Evolutionary conservation across 2,888 invertebrate genomes (phyloP).

Genomic region (Ichneumon xanthorius): DNA sequence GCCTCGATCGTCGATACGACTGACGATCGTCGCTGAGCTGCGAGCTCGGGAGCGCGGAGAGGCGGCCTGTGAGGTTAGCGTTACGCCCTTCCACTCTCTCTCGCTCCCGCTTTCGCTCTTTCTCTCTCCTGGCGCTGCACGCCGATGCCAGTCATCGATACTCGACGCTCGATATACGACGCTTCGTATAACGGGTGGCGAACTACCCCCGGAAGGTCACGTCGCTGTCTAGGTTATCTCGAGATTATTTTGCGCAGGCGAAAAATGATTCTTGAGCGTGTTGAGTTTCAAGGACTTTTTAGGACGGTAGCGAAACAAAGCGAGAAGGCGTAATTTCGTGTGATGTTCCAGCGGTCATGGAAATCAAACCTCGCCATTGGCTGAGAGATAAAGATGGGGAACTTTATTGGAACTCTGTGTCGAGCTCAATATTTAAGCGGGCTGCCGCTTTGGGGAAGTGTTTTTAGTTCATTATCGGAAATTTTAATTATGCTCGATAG

Average conservation of each 20-base stretch:
- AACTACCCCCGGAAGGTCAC: constrained; percentile 3
- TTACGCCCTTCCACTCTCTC: constrained; percentile 43
- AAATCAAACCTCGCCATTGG: neutral
- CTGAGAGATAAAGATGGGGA: neutral
- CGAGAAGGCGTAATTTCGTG: no score
- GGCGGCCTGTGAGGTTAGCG: constrained; percentile 58
- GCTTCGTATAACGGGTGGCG: constrained; percentile 19
- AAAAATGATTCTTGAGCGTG: neutral
- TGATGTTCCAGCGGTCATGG: no score
- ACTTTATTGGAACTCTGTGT: neutral
- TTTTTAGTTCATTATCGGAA: no score
- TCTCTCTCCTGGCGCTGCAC: constrained; percentile 12
- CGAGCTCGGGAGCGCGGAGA: neutral
- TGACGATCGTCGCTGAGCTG: neutral
- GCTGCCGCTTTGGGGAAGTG: neutral
- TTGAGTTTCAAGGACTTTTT: neutral
- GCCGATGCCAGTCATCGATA: constrained; percentile 68
- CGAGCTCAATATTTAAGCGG: no score
- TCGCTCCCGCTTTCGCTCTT: constrained; percentile 1
- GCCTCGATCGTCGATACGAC: neutral
- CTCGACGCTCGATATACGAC: constrained; percentile 59
- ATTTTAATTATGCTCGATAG: no score
- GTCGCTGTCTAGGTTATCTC: neutral
- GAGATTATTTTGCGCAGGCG: neutral
- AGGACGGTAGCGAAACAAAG: no score